Percentiles rank a stretch among this genome's conserved stretches.
phyloP scores from a whole-genome alignment of 2,888 invertebrate genomes.

The Tridacna gigas region DNA sequence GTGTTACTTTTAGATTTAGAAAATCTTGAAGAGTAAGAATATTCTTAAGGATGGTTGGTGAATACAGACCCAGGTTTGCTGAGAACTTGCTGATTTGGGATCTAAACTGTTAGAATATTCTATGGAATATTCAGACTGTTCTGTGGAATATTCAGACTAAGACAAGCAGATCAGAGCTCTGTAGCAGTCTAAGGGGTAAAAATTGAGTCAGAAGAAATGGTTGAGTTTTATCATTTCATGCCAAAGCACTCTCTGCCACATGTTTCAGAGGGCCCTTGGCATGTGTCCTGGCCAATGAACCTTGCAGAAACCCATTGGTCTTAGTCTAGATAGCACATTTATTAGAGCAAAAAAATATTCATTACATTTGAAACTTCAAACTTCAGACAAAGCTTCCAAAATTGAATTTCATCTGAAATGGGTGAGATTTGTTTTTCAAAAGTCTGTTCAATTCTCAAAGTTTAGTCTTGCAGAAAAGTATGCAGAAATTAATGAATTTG shows the following conservation, averaged over 20 bases:
- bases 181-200: too few relatives aligned
- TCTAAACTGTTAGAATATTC: too few relatives aligned
- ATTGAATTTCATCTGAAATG: constrained; percentile 54
- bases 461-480: constrained; percentile 50
- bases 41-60: too few relatives aligned
- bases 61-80: too few relatives aligned
- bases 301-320: constrained; percentile 51
- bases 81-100: too few relatives aligned
- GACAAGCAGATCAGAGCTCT: not conserved
- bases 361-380: constrained; percentile 49
- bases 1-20: too few relatives aligned
- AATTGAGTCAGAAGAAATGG: not conserved
- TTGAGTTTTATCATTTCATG: not conserved
- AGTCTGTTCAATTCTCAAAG: constrained; percentile 41
- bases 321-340: constrained; percentile 21
- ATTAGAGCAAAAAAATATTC: constrained; percentile 48
- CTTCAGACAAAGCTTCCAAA: constrained; percentile 46
- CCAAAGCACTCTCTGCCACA: not conserved
- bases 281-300: constrained; percentile 38
- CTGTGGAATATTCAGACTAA: too few relatives aligned
- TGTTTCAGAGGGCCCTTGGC: constrained; percentile 28
- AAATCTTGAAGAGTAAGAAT: too few relatives aligned
- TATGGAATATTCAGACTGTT: too few relatives aligned
- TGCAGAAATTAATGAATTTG: constrained; percentile 63
- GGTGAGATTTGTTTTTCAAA: constrained; percentile 36